Conservation (phyloP, 2,113 vertebrate species). For the Scatophagus argus region DNA sequence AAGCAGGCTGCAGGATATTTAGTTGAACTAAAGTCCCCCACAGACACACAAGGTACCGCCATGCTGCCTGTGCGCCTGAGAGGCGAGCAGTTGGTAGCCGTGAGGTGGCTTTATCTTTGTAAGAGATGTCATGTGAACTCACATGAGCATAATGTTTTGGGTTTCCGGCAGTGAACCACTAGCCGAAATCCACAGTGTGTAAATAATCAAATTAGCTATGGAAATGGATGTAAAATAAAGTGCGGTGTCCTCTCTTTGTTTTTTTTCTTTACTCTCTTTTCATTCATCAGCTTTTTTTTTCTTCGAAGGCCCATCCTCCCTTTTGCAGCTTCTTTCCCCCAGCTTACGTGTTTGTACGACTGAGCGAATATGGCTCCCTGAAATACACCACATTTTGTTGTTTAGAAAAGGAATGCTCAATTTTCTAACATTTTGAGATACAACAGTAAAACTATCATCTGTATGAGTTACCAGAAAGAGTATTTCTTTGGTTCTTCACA, state of each 20-base stretch:
- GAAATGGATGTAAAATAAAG: conserved; percentile 49
- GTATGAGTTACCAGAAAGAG: conserved; percentile 58
- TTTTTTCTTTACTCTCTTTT: not conserved
- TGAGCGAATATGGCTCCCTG: conserved; percentile 58
- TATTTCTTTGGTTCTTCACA: conserved; percentile 82
- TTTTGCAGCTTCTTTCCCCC: conserved; percentile 21
- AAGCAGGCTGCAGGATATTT: conserved; percentile 27
- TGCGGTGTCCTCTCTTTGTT: conserved; percentile 24
- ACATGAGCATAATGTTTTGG: conserved; percentile 34
- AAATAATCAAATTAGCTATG: conserved; percentile 49
- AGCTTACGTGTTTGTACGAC: conserved; percentile 29
- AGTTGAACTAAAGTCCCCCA: conserved; percentile 6
- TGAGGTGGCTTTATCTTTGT: conserved; percentile 26
- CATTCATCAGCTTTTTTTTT: conserved; percentile 17
- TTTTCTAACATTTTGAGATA: conserved; percentile 40
- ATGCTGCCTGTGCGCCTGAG: conserved; percentile 14
- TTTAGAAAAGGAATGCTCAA: conserved; percentile 41
- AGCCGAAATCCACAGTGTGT: conserved; percentile 38
- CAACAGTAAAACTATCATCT: conserved; percentile 30
- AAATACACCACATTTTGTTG: conserved; percentile 43
- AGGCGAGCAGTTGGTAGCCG: conserved; percentile 24
- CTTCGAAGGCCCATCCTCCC: conserved; percentile 18
- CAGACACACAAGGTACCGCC: conserved; percentile 11
- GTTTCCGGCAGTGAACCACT: conserved; percentile 42
- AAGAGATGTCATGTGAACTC: conserved; percentile 40